Evolutionary conservation across 2,113 vertebrate genomes (phyloP), one percentile per base, ranked within the genome.

Genomic region (Plotosus lineatus): DNA sequence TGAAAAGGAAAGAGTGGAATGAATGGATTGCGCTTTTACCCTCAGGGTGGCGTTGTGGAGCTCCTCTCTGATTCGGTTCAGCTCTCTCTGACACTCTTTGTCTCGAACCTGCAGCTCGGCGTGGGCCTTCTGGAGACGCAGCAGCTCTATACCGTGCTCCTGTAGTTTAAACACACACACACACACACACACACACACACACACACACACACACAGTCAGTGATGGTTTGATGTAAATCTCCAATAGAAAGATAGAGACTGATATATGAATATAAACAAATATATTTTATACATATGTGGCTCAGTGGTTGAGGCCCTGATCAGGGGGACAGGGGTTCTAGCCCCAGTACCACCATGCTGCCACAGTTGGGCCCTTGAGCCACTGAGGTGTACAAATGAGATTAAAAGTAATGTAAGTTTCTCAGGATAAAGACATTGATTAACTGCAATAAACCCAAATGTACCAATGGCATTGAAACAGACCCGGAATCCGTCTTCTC

Each of bases 1-100:
- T 61, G 28, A 28, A 10, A 31, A 44, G 19, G 5, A 36, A 15
- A 40, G 10, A 83, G 78, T 81, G 50, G 79, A 26, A 83, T 80
- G n/a, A 82, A 82, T 63, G 75, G 83, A 81, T 33, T 38, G 17
- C 28, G 33, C 28, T 50, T 81, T 87, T 88, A 87, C 87, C 84
- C 81, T 82, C 56, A 68, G 50, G 77, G 85, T 80, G 84, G 78
- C 82, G 82, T 69, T 77, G 82, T 85, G 84, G 42, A 81, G 81
- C 19, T 79, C 42, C 12, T 65, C 65, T 48, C 56, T 28, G 38
- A 51, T 21, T 0, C 44, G 77, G 72, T 71, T 56, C 40, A 81
- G 75, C 36, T 81, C 75, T n/a, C 65, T 81, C 65, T 83, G 74
- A 80, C 42, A 38, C 60, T 79, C 23, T 3, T n/a, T 65, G 56